phyloP scores from a whole-genome alignment of 2,113 vertebrate genomes.

The Donacobius atricapilla region DNA sequence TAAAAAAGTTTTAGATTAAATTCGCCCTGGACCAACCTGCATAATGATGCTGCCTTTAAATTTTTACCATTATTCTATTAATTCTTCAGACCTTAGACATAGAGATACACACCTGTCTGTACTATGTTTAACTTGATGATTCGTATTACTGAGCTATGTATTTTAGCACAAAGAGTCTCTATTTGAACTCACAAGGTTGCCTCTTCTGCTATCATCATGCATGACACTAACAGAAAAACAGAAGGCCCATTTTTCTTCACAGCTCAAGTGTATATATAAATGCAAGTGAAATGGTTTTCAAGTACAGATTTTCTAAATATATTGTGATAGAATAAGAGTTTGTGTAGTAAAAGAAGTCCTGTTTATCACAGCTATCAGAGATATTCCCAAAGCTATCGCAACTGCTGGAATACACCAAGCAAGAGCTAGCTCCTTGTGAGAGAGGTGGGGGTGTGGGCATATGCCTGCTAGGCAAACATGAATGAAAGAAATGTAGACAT shows the following conservation, averaged over 20 bases:
- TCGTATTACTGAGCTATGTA: neutral
- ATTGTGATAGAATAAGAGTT: neutral
- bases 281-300: neutral
- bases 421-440: neutral
- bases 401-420: neutral
- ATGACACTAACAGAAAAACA: neutral
- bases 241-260: neutral
- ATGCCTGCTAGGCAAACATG: neutral
- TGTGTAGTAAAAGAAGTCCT: neutral
- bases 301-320: neutral
- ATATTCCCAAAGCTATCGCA: neutral
- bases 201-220: neutral
- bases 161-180: neutral
- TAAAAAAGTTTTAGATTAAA: constrained; percentile 45
- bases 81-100: neutral
- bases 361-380: neutral
- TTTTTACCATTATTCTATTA: neutral
- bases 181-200: neutral
- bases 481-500: neutral
- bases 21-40: neutral
- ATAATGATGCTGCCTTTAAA: neutral
- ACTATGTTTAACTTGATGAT: neutral
- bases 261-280: neutral
- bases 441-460: neutral
- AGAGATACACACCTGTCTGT: neutral